phyloP scores from a whole-genome alignment of 2,113 vertebrate genomes.

The Shinisaurus crocodilurus region DNA sequence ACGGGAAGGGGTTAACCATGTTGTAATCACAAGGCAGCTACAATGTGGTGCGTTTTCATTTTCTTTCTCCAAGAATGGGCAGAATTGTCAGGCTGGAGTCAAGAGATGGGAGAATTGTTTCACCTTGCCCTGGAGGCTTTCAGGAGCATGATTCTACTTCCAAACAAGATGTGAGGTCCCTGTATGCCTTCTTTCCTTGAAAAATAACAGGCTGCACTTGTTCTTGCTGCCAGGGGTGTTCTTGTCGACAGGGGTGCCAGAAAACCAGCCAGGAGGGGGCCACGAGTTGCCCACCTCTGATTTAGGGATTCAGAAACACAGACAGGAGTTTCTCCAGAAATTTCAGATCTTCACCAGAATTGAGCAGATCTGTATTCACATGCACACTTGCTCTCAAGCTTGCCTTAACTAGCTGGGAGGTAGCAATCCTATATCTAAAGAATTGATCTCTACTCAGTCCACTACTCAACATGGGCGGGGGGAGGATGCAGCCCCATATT shows the following conservation, averaged over 20 bases:
- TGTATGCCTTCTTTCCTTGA: too few species aligned
- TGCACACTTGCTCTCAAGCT: neutral
- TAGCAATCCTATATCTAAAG: neutral
- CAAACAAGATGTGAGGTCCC: too few species aligned
- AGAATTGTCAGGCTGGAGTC: neutral
- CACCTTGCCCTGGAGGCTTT: neutral
- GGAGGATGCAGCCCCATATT: neutral
- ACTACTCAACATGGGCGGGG: neutral
- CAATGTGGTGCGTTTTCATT: neutral
- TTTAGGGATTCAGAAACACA: neutral
- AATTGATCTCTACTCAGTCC: neutral
- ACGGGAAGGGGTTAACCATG: neutral
- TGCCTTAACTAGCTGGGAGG: neutral
- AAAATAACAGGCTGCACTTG: too few species aligned
- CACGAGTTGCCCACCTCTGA: neutral
- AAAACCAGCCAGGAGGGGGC: too few species aligned
- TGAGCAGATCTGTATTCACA: neutral
- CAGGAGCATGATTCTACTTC: too few species aligned
- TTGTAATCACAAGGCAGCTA: neutral
- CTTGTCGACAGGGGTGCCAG: too few species aligned
- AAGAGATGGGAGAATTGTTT: neutral
- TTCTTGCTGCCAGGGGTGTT: too few species aligned
- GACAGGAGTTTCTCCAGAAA: too few species aligned
- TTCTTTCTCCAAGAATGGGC: neutral
- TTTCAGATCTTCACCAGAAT: neutral